Percentiles rank a stretch among this genome's conserved stretches.
phyloP scores from a whole-genome alignment of 1,140 invertebrate genomes.

The Dreissena rostriformis region DNA sequence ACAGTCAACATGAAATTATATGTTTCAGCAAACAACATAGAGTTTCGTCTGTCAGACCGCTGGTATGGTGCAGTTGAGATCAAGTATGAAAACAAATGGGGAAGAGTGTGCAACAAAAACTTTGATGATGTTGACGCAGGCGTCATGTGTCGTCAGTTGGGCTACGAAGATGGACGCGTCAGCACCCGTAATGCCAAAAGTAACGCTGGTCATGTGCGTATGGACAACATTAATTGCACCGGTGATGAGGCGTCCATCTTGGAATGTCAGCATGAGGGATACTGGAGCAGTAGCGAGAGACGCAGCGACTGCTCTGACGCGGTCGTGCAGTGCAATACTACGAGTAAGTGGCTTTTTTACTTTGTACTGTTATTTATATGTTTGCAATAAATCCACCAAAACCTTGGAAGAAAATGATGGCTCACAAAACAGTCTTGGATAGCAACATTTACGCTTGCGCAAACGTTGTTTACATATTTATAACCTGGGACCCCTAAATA shows the following conservation, averaged over 20 bases:
- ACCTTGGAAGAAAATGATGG: too few species aligned
- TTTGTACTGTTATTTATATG: too few species aligned
- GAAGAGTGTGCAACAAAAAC: constrained; percentile 60
- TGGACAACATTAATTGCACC: constrained; percentile 44
- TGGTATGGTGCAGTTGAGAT: constrained; percentile 82
- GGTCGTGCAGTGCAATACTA: constrained; percentile 16
- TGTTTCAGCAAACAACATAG: neutral
- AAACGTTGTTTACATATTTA: too few species aligned
- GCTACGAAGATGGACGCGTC: constrained; percentile 58
- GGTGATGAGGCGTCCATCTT: constrained; percentile 41
- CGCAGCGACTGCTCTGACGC: constrained; percentile 1
- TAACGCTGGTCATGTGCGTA: neutral
- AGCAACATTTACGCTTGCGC: too few species aligned
- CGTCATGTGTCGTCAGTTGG: constrained; percentile 66
- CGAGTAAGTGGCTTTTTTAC: constrained; percentile 8
- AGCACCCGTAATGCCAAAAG: neutral
- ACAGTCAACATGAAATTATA: neutral
- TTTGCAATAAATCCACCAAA: too few species aligned
- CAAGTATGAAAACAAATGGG: constrained; percentile 62
- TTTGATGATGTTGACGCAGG: constrained; percentile 55
- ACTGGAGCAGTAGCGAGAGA: neutral
- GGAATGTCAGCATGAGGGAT: constrained; percentile 25
- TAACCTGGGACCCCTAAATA: too few species aligned
- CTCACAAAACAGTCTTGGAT: too few species aligned
- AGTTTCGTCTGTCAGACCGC: constrained; percentile 34